phyloP scores from a whole-genome alignment of 1,140 invertebrate genomes.

The Rhopalosiphum maidis region DNA sequence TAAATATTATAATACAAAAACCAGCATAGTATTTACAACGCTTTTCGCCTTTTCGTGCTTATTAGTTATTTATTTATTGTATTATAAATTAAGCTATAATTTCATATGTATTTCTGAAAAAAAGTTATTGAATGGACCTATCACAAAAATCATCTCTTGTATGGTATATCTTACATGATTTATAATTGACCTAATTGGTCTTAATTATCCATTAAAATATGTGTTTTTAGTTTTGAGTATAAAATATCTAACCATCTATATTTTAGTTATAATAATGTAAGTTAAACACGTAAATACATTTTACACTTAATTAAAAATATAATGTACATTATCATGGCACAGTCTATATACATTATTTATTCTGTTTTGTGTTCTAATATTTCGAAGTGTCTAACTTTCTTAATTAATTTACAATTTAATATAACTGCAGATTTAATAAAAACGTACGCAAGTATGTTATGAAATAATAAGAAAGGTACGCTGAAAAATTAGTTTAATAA shows the following conservation, averaged over 20 bases:
- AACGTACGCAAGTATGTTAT: neutral
- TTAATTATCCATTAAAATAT: neutral
- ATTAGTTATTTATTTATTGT: neutral
- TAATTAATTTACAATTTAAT: neutral
- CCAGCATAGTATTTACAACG: neutral
- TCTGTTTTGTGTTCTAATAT: neutral
- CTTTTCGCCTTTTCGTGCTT: neutral
- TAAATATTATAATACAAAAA: neutral
- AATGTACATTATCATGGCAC: neutral
- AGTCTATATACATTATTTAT: neutral
- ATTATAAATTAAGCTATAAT: neutral
- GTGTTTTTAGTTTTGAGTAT: neutral
- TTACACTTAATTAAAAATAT: neutral
- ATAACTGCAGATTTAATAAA: neutral
- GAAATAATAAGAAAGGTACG: neutral
- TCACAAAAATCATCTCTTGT: neutral
- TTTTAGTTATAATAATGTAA: neutral
- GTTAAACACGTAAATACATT: neutral
- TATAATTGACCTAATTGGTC: neutral
- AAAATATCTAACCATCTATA: neutral
- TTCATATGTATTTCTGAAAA: neutral
- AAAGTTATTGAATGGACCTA: neutral
- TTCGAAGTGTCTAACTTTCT: neutral
- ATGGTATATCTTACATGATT: neutral
- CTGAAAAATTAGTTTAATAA: neutral